These are phyloP conservation scores for Apis laboriosa DNA, from an alignment of 1,140 invertebrate species.

Conservation along the genomic window DNA sequence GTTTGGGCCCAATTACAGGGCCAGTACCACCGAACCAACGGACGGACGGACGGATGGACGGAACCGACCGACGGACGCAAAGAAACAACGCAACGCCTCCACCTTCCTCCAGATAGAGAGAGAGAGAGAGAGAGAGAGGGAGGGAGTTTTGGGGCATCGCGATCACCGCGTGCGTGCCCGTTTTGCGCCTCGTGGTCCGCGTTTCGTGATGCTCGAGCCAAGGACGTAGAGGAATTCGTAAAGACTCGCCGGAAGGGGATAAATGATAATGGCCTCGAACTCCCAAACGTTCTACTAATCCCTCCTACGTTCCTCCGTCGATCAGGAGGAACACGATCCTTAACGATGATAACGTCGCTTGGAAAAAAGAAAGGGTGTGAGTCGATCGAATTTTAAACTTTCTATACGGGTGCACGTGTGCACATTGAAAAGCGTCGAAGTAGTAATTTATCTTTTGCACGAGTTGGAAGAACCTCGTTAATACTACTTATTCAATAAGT, in stretches of 20 bases:
- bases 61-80: slow-evolving; percentile 19
- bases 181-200: slow-evolving; percentile 5
- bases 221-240: slow-evolving; percentile 63
- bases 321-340: neutral
- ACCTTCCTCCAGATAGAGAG: slow-evolving; percentile 58
- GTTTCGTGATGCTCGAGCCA: slow-evolving; percentile 64
- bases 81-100: slow-evolving; percentile 72
- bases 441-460: no score
- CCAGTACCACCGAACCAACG: slow-evolving; percentile 80
- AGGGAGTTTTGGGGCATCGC: slow-evolving; percentile 59
- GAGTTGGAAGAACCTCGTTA: no score
- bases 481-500: no score
- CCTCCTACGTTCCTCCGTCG: neutral
- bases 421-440: no score
- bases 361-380: no score
- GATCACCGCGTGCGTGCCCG: slow-evolving; percentile 54
- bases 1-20: slow-evolving; percentile 81
- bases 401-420: no score
- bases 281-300: slow-evolving; percentile 20
- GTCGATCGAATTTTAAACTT: no score
- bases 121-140: no score
- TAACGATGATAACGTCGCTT: neutral
- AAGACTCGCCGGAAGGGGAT: slow-evolving; percentile 53
- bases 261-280: slow-evolving; percentile 59
- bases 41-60: slow-evolving; percentile 45